Evolutionary conservation across 2,888 invertebrate species (phyloP).

Genomic region (Cantharis nigra): DNA sequence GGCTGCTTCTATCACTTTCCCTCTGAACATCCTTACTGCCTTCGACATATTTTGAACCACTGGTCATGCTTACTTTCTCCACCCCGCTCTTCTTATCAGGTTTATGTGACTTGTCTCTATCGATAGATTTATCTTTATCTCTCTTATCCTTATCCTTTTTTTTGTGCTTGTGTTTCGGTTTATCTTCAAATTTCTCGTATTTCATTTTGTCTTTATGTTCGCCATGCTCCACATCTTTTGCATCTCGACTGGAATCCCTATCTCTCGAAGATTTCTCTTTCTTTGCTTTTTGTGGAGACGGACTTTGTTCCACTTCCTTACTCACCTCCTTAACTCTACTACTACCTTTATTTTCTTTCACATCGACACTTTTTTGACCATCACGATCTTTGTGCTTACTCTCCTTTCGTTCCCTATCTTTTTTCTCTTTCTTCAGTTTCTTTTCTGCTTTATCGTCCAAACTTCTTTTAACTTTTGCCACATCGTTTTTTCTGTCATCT

Average conservation of each 20-base stretch:
- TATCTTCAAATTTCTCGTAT: constrained; percentile 50
- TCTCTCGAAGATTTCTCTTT: constrained; percentile 58
- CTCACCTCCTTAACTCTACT: constrained; percentile 41
- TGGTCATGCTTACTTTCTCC: constrained; percentile 33
- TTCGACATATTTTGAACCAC: constrained; percentile 39
- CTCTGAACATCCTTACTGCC: constrained; percentile 37
- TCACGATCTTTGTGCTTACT: constrained; percentile 49
- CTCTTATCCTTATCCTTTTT: constrained; percentile 59
- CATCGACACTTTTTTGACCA: constrained; percentile 39
- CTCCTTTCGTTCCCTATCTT: constrained; percentile 64
- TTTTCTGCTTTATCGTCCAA: constrained; percentile 54
- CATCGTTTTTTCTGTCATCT: constrained; percentile 46
- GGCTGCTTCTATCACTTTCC: constrained; percentile 45
- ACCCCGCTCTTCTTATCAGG: constrained; percentile 34
- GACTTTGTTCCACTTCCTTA: constrained; percentile 57
- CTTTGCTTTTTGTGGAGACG: constrained; percentile 60
- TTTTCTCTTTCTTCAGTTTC: constrained; percentile 63
- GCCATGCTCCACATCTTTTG: constrained; percentile 49
- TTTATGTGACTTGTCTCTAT: constrained; percentile 50
- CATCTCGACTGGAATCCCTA: constrained; percentile 47
- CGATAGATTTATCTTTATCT: constrained; percentile 56
- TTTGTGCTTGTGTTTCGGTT: constrained; percentile 60
- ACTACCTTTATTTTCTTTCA: constrained; percentile 36
- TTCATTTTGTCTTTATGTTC: constrained; percentile 45
- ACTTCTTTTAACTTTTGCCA: constrained; percentile 44